Conservation (phyloP, 2,888 invertebrate species). For the Mimas tiliae region DNA sequence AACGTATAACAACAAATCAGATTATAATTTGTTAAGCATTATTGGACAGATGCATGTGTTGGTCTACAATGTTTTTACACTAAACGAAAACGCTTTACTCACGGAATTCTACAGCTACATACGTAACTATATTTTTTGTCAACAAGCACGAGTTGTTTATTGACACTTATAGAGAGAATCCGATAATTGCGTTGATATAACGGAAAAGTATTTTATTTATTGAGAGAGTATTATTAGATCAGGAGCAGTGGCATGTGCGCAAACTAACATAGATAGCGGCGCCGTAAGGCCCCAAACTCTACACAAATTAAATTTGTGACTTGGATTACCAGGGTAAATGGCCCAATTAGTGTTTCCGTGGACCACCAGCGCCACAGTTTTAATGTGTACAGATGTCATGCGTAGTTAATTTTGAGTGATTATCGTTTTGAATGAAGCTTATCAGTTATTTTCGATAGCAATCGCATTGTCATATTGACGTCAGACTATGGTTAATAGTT, state of each 20-base stretch:
- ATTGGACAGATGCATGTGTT: too few species aligned
- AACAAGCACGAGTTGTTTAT: too few species aligned
- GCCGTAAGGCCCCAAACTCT: conserved; percentile 50
- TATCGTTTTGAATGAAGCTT: background rate
- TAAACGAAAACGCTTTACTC: too few species aligned
- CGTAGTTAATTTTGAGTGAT: background rate
- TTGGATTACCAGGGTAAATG: conserved; percentile 77
- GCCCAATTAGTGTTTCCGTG: conserved; percentile 77
- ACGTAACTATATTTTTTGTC: too few species aligned
- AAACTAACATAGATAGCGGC: conserved; percentile 17
- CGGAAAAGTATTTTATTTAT: background rate
- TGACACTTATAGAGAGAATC: too few species aligned
- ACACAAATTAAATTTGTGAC: conserved; percentile 75
- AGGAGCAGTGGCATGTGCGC: conserved; percentile 19
- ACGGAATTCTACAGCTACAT: too few species aligned
- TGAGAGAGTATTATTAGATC: conserved; percentile 13
- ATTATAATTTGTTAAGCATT: too few species aligned
- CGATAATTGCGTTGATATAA: too few species aligned
- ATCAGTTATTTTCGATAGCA: background rate
- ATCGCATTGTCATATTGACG: background rate
- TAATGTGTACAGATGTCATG: conserved; percentile 7
- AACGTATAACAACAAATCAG: too few species aligned
- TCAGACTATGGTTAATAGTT: too few species aligned
- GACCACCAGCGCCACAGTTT: conserved; percentile 39
- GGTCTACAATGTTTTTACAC: too few species aligned